phyloP scores from a whole-genome alignment of 2,113 vertebrate species.

The Struthidea cinerea region DNA sequence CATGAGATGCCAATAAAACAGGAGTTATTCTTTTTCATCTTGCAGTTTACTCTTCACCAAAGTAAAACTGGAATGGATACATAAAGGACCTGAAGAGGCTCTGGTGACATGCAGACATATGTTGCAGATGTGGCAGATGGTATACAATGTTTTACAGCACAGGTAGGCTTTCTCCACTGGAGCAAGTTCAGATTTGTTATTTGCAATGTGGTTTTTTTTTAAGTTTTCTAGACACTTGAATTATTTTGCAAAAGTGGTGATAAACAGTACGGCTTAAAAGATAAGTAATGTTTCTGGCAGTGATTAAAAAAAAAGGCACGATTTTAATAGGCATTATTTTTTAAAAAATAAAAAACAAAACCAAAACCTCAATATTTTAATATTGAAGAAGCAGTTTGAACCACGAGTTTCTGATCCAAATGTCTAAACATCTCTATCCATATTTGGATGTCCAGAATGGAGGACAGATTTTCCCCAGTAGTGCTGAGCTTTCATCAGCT shows the following conservation, averaged over 20 bases:
- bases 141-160: slow-evolving; percentile 79
- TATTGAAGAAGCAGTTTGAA: neutral
- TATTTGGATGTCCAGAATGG: neutral
- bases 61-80: slow-evolving; percentile 86
- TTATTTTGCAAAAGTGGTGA: neutral
- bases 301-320: neutral
- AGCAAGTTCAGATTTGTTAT: neutral
- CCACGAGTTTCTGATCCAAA: neutral
- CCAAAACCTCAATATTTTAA: neutral
- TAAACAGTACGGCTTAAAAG: neutral
- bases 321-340: neutral
- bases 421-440: neutral
- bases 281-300: neutral
- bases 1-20: neutral
- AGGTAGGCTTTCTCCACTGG: slow-evolving; percentile 73
- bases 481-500: neutral
- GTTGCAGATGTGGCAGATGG: slow-evolving; percentile 88
- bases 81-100: slow-evolving; percentile 85
- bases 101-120: slow-evolving; percentile 90
- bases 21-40: neutral
- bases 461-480: neutral
- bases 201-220: neutral
- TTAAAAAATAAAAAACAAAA: neutral
- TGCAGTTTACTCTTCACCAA: slow-evolving; percentile 92
- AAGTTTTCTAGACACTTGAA: neutral